These are phyloP conservation scores for Poecilia gillii DNA, from an alignment of 2,797 vertebrate genomes.

Conservation along the genomic window DNA sequence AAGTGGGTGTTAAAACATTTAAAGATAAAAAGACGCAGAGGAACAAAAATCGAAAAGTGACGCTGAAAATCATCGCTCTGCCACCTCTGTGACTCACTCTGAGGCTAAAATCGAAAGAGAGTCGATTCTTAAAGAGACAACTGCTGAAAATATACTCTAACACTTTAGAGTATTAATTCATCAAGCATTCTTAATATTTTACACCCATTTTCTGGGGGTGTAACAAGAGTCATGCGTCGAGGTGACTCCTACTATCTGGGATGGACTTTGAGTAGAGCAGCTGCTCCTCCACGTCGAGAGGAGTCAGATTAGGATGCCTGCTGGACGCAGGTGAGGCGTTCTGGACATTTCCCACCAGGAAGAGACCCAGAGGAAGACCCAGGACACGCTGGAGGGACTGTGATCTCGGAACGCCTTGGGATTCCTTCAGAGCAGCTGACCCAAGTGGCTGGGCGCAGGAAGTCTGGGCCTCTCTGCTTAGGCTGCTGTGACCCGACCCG, in stretches of 20 bases:
- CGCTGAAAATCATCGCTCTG: neutral
- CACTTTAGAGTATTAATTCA: neutral
- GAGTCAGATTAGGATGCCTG: neutral
- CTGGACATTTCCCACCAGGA: neutral
- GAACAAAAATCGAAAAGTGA: slow-evolving; percentile 3
- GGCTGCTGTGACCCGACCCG: neutral
- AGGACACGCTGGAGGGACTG: neutral
- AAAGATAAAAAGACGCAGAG: slow-evolving; percentile 2
- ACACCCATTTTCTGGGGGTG: neutral
- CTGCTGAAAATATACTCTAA: neutral
- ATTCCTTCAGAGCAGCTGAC: neutral
- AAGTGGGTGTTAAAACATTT: slow-evolving; percentile 30
- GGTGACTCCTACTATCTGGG: neutral
- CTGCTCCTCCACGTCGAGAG: neutral
- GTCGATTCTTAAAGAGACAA: neutral
- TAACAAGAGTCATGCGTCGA: neutral
- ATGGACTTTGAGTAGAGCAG: neutral
- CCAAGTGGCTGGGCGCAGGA: neutral
- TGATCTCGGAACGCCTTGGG: neutral
- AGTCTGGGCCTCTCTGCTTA: neutral
- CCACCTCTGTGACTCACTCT: neutral
- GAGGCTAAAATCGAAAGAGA: neutral
- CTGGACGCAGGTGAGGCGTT: neutral
- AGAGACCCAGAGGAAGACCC: neutral
- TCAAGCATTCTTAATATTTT: neutral